Conservation (phyloP, 35 echinoderm and acorn worm genomes). For the Nesometra sesokonis region DNA sequence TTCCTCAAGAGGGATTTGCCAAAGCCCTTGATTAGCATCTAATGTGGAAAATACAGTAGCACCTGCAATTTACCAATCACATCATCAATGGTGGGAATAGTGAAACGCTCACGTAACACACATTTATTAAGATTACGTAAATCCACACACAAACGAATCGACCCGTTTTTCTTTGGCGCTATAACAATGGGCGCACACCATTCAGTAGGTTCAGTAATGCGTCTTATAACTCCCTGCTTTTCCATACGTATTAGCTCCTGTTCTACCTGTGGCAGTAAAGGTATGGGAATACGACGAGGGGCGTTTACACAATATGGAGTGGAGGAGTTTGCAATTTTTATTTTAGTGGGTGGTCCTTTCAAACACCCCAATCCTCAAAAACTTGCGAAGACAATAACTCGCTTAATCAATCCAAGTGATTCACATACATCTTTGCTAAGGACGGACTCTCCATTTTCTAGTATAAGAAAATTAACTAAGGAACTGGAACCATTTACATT, state of each 20-base stretch:
- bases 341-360: background rate
- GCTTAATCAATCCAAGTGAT: too few relatives aligned
- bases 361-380: too few relatives aligned
- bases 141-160: slow-evolving; percentile 7
- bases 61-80: background rate
- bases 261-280: slow-evolving; percentile 38
- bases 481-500: too few relatives aligned
- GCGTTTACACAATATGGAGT: background rate
- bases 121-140: slow-evolving; percentile 11
- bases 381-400: too few relatives aligned
- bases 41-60: background rate
- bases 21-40: background rate
- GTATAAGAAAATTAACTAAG: too few relatives aligned
- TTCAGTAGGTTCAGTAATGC: slow-evolving; percentile 14
- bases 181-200: slow-evolving; percentile 22
- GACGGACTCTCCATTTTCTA: too few relatives aligned
- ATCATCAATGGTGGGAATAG: slow-evolving; percentile 25
- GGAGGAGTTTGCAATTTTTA: background rate
- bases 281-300: background rate
- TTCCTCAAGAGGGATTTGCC: background rate
- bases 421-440: too few relatives aligned
- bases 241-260: slow-evolving; percentile 20
- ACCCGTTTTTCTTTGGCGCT: slow-evolving; percentile 6
- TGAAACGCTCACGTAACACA: slow-evolving; percentile 9
- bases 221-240: slow-evolving; percentile 9